phyloP scores from a whole-genome alignment of 2,797 vertebrate species.

The Hydrolagus colliei region DNA sequence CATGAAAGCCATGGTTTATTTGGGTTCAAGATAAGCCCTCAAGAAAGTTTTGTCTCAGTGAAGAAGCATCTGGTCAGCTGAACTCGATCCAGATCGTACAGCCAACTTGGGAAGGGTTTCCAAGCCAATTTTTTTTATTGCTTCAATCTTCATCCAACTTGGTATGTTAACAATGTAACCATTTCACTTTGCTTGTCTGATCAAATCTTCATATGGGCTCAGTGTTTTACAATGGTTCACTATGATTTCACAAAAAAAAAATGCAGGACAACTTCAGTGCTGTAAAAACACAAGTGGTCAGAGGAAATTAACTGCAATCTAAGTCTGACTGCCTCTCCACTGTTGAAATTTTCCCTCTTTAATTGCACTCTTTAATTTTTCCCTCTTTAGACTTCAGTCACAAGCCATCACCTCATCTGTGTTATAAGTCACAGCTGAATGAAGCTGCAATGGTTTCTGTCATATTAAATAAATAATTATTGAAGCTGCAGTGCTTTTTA shows the following conservation, averaged over 20 bases:
- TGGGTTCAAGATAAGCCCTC: background rate
- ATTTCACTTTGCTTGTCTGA: background rate
- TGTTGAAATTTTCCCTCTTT: background rate
- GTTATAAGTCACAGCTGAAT: background rate
- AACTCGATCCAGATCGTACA: background rate
- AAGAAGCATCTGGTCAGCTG: slow-evolving; percentile 4
- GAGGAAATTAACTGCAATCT: background rate
- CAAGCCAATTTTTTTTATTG: background rate
- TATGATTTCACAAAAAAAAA: background rate
- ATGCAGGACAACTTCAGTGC: too few species aligned
- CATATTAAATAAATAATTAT: background rate
- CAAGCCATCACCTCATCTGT: background rate
- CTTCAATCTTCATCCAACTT: slow-evolving; percentile 4
- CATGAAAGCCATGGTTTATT: background rate
- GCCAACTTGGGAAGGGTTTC: background rate
- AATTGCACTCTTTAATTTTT: background rate
- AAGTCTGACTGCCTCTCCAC: background rate
- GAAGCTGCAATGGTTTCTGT: background rate
- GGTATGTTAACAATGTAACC: background rate
- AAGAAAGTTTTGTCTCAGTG: background rate
- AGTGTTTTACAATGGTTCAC: background rate
- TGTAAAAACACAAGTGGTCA: too few species aligned
- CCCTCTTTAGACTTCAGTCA: too few species aligned
- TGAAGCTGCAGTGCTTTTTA: background rate
- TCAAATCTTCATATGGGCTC: background rate